phyloP scores from a whole-genome alignment of 1,140 invertebrate species.

The Sycophaga agraensis region DNA sequence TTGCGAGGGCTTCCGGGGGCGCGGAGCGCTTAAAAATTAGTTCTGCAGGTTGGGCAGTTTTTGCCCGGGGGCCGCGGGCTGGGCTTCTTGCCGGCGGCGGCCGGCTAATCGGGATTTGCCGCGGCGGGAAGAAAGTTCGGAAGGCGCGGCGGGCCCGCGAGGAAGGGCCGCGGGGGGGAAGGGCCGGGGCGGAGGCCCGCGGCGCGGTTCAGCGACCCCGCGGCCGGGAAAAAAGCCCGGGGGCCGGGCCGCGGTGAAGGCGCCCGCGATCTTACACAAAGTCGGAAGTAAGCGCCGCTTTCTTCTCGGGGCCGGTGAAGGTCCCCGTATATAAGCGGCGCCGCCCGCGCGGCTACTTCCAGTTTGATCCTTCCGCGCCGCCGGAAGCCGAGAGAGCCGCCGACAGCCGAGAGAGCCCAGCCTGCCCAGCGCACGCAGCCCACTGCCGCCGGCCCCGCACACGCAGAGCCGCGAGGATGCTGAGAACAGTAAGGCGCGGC shows the following conservation, averaged over 20 bases:
- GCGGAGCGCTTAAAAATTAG: no score
- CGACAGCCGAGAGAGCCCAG: no score
- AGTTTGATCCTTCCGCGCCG: constrained; percentile 36
- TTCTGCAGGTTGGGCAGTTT: no score
- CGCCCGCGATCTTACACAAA: constrained; percentile 4
- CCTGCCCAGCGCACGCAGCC: no score
- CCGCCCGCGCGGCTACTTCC: constrained; percentile 42
- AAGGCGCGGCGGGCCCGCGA: no score
- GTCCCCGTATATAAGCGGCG: constrained; percentile 54
- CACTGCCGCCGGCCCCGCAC: no score
- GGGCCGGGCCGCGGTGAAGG: background rate
- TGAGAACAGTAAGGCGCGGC: constrained; percentile 8
- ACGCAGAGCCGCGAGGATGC: background rate
- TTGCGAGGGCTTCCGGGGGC: no score
- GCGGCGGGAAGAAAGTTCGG: no score
- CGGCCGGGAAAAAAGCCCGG: constrained; percentile 9
- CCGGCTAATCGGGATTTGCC: no score
- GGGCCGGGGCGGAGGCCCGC: background rate
- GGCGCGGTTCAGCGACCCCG: constrained; percentile 6
- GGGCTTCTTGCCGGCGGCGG: no score
- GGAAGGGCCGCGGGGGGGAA: no score
- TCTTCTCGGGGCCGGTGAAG: constrained; percentile 41
- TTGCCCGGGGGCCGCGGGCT: no score
- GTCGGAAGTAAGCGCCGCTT: constrained; percentile 20
- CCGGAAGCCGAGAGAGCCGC: background rate